Base-by-base conservation (phyloP, 1,140 invertebrate genomes). In the Lineus longissimus region DNA sequence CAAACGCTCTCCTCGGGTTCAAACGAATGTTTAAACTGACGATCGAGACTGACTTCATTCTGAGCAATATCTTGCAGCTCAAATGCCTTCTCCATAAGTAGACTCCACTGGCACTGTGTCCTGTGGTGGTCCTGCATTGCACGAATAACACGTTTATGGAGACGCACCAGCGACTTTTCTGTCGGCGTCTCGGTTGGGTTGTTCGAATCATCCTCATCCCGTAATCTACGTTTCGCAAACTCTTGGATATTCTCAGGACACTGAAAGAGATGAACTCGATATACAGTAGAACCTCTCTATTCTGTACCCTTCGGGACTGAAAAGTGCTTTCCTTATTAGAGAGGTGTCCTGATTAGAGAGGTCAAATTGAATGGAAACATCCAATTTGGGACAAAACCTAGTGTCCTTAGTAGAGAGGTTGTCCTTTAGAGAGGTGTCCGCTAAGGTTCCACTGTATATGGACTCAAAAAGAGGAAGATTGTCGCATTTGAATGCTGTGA, bases 31-130 rank as follows among this genome's bases (percentile, higher is more conserved):
- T 62, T 68, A 60, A 58, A 73, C 2, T 31, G 17, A 15, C 59
- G 23, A 23, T 64, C 58, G 23, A 87, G 85, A 31, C 88, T 92
- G 47, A 86, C 85, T 74, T 89, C 85, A 83, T 95, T 96, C 59
- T 87, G 84, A 7, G 89, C 85, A 55, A 94, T 86, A 81, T 99
- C 95, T 82, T 99, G 95, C 68, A 97, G 82, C 36, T 83, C 75
- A 56, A 88, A 80, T 6, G 86, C 84, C 65, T 88, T 86, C 61
- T 92, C 87, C 36, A 98, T 86, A 71, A 96, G 86, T 57, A 92
- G 85, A 60, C 86, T 87, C 93, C 95, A 99, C 74, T 97, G 92
- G 0, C 93, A 93, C 80, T 95, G 91, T 19, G 93, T 95, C 2
- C 86, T 78, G 41, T 81, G 76, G 61, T 84, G 76, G 33, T 76